Evolutionary conservation across 2,888 invertebrate genomes (phyloP), one percentile per base, ranked within the genome.

Genomic region (Acronicta leporina): DNA sequence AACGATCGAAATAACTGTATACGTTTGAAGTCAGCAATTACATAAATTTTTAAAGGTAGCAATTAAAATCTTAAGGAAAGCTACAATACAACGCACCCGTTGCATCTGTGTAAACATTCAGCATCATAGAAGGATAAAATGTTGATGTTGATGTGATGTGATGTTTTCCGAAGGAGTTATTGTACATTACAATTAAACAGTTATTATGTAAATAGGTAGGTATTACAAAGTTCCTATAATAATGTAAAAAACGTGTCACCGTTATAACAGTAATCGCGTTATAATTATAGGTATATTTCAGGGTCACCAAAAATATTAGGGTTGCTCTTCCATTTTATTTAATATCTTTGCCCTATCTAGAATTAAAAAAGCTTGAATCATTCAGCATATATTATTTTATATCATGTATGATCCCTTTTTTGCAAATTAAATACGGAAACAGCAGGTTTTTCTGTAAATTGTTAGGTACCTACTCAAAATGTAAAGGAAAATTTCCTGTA

Each of bases 401-500:
- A 2, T 1, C 2, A 9, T 2, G 10, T n/a, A n/a, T n/a, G n/a
- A n/a, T n/a, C n/a, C n/a, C 20, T 20, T 20, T 20, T 20, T 20
- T 33, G 11, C 10, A 11, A 9, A 9, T 9, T 30, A 9, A 30
- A 30, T 3, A 7, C 9, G 8, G 0, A 30, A 30, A 30, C 8
- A 13, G 35, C 5, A 13, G 35, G 13, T 0, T 35, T 13, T 13
- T 33, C 5, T 5, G 13, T 35, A 35, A 35, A n/a, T n/a, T 38
- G n/a, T 0, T 38, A n/a, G n/a, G n/a, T n/a, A n/a, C n/a, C n/a
- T n/a, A n/a, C 38, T 38, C 9, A 2, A 2, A 25, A 16, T 13
- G 5, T 38, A 38, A 20, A 44, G 11, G n/a, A n/a, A 30, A 25
- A 48, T 42, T 38, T 44, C 1, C 52, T n/a, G 50, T 15, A 16